Evolutionary conservation across 2,888 invertebrate species (phyloP).

Genomic region (Brenthis ino): DNA sequence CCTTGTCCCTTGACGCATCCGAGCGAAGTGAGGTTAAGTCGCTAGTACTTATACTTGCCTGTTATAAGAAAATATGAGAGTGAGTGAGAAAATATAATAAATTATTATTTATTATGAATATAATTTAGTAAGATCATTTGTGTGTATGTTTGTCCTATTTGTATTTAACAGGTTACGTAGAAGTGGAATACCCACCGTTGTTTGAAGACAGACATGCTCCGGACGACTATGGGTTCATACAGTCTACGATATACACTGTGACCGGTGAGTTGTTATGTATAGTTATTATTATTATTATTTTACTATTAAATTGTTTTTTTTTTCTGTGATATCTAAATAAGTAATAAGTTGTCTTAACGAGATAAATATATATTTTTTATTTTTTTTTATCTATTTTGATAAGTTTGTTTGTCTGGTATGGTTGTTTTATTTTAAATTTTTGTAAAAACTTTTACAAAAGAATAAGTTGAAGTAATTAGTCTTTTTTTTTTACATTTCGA

Average conservation of each 20-base stretch:
- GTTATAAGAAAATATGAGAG: no score
- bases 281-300: no score
- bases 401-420: not conserved
- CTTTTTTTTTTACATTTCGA: no score
- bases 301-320: no score
- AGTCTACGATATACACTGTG: constrained; percentile 77
- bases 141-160: not conserved
- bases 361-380: not conserved
- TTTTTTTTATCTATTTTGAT: not conserved
- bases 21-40: no score
- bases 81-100: no score
- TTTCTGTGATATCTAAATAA: no score
- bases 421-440: not conserved
- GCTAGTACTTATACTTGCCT: no score
- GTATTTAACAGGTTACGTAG: constrained; percentile 44
- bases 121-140: not conserved
- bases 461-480: no score
- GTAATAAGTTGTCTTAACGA: constrained; percentile 8
- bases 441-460: no score
- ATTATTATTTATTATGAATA: no score
- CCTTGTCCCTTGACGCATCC: no score
- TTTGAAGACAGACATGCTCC: constrained; percentile 68
- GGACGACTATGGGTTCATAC: constrained; percentile 74
- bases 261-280: constrained; percentile 54
- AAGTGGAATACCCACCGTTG: constrained; percentile 60